These are phyloP conservation scores for Hermodice carunculata DNA, from an alignment of 2,888 invertebrate species.

Conservation along the genomic window DNA sequence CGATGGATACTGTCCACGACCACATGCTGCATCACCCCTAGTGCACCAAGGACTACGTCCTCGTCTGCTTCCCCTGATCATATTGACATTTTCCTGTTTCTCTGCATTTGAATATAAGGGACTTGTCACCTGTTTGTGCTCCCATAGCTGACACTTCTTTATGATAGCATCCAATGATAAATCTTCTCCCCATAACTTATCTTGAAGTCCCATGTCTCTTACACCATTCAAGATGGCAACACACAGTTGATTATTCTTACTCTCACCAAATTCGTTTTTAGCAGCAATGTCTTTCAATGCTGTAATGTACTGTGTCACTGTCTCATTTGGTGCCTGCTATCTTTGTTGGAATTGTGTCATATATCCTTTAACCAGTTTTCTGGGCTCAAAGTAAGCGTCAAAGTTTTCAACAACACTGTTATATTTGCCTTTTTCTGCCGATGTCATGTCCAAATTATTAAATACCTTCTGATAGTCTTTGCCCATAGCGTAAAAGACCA, in stretches of 20 bases:
- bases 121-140: too few species aligned
- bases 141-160: not conserved
- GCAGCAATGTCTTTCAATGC: not conserved
- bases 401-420: not conserved
- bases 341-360: slow-evolving; percentile 7
- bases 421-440: slow-evolving; percentile 3
- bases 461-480: not conserved
- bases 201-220: not conserved
- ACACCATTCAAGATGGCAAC: slow-evolving; percentile 14
- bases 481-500: not conserved
- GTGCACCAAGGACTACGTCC: too few species aligned
- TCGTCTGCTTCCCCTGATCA: too few species aligned
- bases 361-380: slow-evolving; percentile 2
- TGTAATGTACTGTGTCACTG: not conserved
- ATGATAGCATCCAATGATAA: not conserved
- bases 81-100: too few species aligned
- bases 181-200: slow-evolving; percentile 1
- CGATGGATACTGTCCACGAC: too few species aligned
- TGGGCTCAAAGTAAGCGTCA: slow-evolving; percentile 13
- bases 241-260: not conserved
- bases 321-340: not conserved
- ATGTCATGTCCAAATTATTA: not conserved
- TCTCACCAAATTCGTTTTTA: slow-evolving; percentile 11
- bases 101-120: too few species aligned
- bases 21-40: too few species aligned